phyloP scores from a whole-genome alignment of 2,113 vertebrate species.

The Vulpes ferrilata region DNA sequence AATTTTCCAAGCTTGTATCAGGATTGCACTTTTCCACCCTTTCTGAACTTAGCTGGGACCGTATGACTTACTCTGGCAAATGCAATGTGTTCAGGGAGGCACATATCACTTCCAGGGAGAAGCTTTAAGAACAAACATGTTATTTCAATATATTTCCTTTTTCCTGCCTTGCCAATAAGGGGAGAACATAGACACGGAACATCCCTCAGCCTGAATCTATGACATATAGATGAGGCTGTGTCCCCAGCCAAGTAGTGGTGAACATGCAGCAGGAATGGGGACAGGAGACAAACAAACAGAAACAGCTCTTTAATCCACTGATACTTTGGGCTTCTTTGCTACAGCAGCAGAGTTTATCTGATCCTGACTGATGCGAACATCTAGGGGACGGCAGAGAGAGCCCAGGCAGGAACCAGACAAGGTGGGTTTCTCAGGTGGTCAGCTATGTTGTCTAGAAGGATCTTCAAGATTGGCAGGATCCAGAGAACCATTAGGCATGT shows the following conservation, averaged over 20 bases:
- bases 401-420: neutral
- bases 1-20: neutral
- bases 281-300: neutral
- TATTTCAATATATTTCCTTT: neutral
- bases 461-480: neutral
- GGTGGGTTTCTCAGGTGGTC: neutral
- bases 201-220: neutral
- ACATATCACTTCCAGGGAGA: neutral
- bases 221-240: neutral
- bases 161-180: neutral
- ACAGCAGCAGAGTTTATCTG: too few relatives aligned
- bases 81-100: neutral
- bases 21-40: neutral
- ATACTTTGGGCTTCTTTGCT: neutral
- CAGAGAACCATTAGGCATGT: neutral
- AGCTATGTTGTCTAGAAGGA: fast-evolving
- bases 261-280: fast-evolving
- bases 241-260: too few relatives aligned
- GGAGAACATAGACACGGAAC: neutral
- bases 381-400: too few relatives aligned
- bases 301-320: fast-evolving
- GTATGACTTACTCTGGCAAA: neutral
- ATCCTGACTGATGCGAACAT: neutral
- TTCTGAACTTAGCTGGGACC: neutral
- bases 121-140: neutral